Evolutionary conservation across 1,140 invertebrate genomes (phyloP).

Genomic region (Adelges cooleyi): DNA sequence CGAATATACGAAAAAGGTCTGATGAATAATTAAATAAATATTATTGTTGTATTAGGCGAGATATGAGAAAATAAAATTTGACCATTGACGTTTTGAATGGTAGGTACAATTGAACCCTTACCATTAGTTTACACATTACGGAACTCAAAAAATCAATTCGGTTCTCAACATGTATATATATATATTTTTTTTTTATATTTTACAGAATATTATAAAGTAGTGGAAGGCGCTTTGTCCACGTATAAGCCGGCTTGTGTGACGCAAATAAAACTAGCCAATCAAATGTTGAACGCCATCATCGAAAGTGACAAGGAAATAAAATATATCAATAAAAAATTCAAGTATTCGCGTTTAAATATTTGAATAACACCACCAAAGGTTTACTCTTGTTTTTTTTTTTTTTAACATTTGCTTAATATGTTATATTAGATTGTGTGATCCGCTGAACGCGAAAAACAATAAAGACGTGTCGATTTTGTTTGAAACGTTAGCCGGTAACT

Average conservation of each 20-base stretch:
- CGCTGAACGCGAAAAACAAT: conserved; percentile 47
- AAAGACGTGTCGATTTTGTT: conserved; percentile 70
- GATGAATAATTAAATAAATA: too few relatives aligned
- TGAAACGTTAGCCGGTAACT: conserved; percentile 64
- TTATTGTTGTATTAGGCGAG: too few relatives aligned
- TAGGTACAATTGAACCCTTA: too few relatives aligned
- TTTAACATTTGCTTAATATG: background rate
- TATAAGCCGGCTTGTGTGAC: conserved; percentile 51
- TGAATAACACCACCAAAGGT: too few relatives aligned
- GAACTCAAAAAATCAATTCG: too few relatives aligned
- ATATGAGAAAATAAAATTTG: too few relatives aligned
- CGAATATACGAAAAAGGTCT: too few relatives aligned
- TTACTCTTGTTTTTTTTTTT: conserved; percentile 34
- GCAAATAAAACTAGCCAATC: conserved; percentile 49
- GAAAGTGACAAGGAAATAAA: background rate
- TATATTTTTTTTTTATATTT: conserved; percentile 31
- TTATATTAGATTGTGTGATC: conserved; percentile 58
- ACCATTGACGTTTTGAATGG: too few relatives aligned
- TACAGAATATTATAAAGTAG: conserved; percentile 63
- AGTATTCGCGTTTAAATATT: background rate
- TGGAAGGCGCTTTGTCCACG: conserved; percentile 51
- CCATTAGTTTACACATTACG: too few relatives aligned
- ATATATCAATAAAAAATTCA: background rate
- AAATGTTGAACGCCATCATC: conserved; percentile 44
- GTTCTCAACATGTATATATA: too few relatives aligned